Evolutionary conservation across 1,140 invertebrate genomes (phyloP), one percentile per base, ranked within the genome.

Genomic region (Calephelis virginiensis): DNA sequence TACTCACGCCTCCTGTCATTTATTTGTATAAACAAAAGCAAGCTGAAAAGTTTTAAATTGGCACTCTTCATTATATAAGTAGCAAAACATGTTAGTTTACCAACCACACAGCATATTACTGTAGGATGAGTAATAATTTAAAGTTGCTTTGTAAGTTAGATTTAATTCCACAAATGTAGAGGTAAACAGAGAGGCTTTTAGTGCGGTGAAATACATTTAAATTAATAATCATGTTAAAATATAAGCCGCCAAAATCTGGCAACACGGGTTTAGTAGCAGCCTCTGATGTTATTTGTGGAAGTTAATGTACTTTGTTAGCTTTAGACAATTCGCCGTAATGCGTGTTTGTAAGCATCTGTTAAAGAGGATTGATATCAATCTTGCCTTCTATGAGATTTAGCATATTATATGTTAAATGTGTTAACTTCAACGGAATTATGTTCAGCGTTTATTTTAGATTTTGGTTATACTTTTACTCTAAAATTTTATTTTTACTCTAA

Each of bases 181-280:
- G 66, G 72, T 71, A 77, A 71, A 72, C 67, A 70, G 50, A 56
- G 37, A 56, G 69, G 70, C 75, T 77, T 67, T 74, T 71, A 71
- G 70, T 68, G 61, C 66, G 66, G 66, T 64, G 68, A 47, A 61
- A 75, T 72, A 66, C 66, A 68, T 71, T 69, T 75, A 75, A 81
- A 76, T 76, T 81, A 79, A 75, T 75, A 79, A 73, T 66, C 71
- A 73, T 68, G 74, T 79, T 77, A 76, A 68, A 73, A 72, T 71
- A 67, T 59, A 67, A 67, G 68, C 65, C 50, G 45, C 65, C 66
- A 61, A 74, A 71, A 73, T 68, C 63, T 69, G 69, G 50, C 61
- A 71, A 72, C 69, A 67, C 64, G 69, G 62, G 38, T 47, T 61
- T 64, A 63, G 69, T 72, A 68, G 70, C 69, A 73, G 70, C 61